phyloP scores from a whole-genome alignment of 1,140 invertebrate genomes.

The Nasonia vitripennis region DNA sequence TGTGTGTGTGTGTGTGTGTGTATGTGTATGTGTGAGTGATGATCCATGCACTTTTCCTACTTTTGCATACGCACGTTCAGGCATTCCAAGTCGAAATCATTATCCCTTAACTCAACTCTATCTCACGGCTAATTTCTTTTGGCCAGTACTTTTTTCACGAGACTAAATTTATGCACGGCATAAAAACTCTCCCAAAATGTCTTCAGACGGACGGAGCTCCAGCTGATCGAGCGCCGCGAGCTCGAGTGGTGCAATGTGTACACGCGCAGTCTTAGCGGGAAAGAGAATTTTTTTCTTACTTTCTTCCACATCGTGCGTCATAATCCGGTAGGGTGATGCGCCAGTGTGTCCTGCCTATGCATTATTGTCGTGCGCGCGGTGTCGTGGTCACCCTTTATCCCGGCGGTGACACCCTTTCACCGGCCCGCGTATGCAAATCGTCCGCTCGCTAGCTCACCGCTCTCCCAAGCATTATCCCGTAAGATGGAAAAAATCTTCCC shows the following conservation, averaged over 20 bases:
- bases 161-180: neutral
- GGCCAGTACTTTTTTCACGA: neutral
- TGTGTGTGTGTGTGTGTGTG: too few relatives aligned
- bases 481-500: constrained; percentile 54
- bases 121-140: constrained; percentile 48
- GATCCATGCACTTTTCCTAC: too few relatives aligned
- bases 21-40: too few relatives aligned
- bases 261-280: neutral
- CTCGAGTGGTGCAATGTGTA: neutral
- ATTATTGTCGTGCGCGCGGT: neutral
- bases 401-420: constrained; percentile 30
- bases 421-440: constrained; percentile 36
- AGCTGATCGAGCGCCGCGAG: neutral
- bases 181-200: constrained; percentile 11
- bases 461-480: constrained; percentile 43
- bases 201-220: neutral
- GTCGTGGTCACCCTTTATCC: constrained; percentile 45
- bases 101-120: constrained; percentile 32
- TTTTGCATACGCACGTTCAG: neutral
- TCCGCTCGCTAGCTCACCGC: neutral
- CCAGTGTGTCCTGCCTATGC: neutral
- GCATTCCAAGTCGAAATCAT: neutral
- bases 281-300: constrained; percentile 29
- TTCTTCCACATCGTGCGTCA: neutral
- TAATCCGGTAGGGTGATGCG: constrained; percentile 54